Base-by-base conservation (phyloP, 2,888 invertebrate genomes). In the Heliconius ismenius region DNA sequence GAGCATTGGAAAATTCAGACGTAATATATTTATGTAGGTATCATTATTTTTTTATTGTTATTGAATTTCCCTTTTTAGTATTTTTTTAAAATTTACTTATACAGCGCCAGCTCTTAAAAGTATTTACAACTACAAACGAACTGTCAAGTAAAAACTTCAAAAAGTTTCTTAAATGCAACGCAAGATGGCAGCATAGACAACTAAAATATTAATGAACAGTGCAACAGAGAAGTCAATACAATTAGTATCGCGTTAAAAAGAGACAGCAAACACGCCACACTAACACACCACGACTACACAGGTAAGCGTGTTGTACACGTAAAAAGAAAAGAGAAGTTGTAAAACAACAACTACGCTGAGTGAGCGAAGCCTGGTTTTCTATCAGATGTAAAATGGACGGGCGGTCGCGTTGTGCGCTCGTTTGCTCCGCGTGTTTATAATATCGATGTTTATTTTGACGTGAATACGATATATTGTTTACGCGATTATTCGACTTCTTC, bases 341-440 rank as follows among this genome's bases (percentile, higher is more conserved):
- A 92, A 92, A 93, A 93, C 93, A 93, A 93, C 94, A 93, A 93
- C 87, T 83, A 88, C 89, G 81, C 81, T 82, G 82, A 80, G 77
- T 81, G 82, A 76, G 80, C 86, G 80, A 73, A 74, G 79, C 86
- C 88, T 89, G 90, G 88, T 92, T 92, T 93, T 92, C 92, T 92
- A 93, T 94, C 93, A 94, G 93, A 94, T 91, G 94, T 93, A 93
- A 93, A 94, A 93, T 93, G 94, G 92, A 91, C 92, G 94, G 87
- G 92, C 91, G 92, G 91, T 90, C 89, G 92, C 91, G 91, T 91
- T 83, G 91, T 88, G 91, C 90, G 92, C 90, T 92, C 90, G 92
- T 89, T 88, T 88, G 85, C 89, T 90, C 90, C 92, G 93, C 92
- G 92, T 92, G 91, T 90, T 90, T 91, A 85, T 92, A 90, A 92